Conservation (phyloP, 2,113 vertebrate species). For the Sinocyclocheilus maitianheensis region DNA sequence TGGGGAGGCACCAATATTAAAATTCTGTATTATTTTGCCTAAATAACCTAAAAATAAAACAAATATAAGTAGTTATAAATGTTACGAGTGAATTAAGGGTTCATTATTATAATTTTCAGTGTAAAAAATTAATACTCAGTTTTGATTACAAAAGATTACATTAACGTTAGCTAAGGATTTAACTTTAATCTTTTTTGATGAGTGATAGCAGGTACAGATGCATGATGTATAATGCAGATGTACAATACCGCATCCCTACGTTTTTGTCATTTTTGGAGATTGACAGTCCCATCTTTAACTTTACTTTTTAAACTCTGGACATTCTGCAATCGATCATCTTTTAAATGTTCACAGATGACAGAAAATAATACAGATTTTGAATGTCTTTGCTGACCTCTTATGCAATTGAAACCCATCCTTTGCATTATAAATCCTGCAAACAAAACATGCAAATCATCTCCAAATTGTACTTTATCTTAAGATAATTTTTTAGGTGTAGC, state of each 20-base stretch:
- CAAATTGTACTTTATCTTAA: neutral
- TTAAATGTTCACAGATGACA: neutral
- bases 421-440: neutral
- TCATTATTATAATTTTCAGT: neutral
- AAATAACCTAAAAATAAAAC: no score
- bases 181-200: no score
- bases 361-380: neutral
- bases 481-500: neutral
- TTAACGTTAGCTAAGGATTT: neutral
- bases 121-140: neutral
- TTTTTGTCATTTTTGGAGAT: neutral
- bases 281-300: neutral
- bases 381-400: neutral
- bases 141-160: neutral
- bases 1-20: no score
- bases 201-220: neutral
- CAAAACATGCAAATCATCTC: neutral
- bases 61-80: neutral
- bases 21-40: no score
- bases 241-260: neutral
- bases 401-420: neutral
- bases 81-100: neutral
- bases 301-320: neutral
- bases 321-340: neutral
- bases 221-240: no score